phyloP scores from a whole-genome alignment of 2,797 vertebrate species.

The Enteromius argenteus region DNA sequence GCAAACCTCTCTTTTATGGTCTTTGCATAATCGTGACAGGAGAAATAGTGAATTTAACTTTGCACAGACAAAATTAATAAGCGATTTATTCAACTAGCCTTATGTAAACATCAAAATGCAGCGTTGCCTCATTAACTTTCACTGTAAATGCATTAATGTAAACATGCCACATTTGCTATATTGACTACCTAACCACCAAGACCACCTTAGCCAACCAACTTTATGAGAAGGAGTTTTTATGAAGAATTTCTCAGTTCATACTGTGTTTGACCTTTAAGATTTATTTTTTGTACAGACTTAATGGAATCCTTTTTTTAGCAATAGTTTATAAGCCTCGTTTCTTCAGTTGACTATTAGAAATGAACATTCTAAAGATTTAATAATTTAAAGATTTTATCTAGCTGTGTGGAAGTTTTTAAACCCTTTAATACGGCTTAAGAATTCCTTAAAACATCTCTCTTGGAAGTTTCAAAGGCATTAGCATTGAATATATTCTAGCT shows the following conservation, averaged over 20 bases:
- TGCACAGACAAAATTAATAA: background rate
- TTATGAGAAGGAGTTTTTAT: background rate
- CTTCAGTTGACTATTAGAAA: constrained; percentile 17
- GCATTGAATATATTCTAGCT: constrained; percentile 44
- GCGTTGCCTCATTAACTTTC: background rate
- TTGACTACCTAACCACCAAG: background rate
- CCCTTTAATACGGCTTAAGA: constrained; percentile 27
- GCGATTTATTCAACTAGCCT: background rate
- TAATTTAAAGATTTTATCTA: constrained; percentile 48
- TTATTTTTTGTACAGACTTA: background rate
- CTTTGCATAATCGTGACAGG: background rate
- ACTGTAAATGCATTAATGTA: background rate
- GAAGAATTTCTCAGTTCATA: background rate
- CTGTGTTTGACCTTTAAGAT: constrained; percentile 9
- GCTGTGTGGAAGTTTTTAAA: constrained; percentile 40
- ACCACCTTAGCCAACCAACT: background rate
- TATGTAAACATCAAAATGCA: background rate
- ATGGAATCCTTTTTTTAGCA: constrained; percentile 12
- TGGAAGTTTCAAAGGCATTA: constrained; percentile 49
- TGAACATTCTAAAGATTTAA: constrained; percentile 37
- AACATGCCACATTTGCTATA: background rate
- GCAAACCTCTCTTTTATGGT: background rate
- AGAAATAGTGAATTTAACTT: background rate
- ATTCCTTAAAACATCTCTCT: constrained; percentile 28
- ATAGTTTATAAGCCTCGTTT: constrained; percentile 1